phyloP scores from a whole-genome alignment of 2,113 vertebrate species.

The Laticauda colubrina region DNA sequence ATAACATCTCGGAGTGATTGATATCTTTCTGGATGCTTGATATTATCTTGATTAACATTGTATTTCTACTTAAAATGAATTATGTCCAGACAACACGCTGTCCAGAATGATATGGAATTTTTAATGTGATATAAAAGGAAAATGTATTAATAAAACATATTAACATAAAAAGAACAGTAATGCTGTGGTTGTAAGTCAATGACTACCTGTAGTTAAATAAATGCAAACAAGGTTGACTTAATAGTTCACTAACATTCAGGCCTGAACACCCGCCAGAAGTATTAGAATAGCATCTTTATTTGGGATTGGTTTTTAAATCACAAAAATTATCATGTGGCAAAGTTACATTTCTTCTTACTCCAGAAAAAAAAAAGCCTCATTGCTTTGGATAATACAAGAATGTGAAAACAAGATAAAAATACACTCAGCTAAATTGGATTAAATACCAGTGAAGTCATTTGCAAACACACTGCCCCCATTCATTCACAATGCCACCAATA shows the following conservation, averaged over 20 bases:
- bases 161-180: too few species aligned
- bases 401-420: neutral
- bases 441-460: accelerated
- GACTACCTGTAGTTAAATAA: neutral
- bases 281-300: neutral
- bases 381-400: neutral
- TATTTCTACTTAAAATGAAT: too few species aligned
- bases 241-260: neutral
- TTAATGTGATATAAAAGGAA: too few species aligned
- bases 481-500: neutral
- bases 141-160: too few species aligned
- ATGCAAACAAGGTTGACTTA: neutral
- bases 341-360: neutral
- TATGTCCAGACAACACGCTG: too few species aligned
- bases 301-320: neutral
- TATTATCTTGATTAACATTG: too few species aligned
- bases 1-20: too few species aligned
- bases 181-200: too few species aligned
- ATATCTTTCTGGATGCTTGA: too few species aligned
- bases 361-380: neutral
- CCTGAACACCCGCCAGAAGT: neutral
- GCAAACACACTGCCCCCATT: constrained; percentile 11
- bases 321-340: neutral
- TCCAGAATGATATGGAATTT: too few species aligned
- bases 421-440: neutral